Percentiles rank a stretch among this genome's conserved stretches.
These are phyloP conservation scores for Drosophila neutralis DNA, from an alignment of 2,888 invertebrate species.

Conservation along the genomic window DNA sequence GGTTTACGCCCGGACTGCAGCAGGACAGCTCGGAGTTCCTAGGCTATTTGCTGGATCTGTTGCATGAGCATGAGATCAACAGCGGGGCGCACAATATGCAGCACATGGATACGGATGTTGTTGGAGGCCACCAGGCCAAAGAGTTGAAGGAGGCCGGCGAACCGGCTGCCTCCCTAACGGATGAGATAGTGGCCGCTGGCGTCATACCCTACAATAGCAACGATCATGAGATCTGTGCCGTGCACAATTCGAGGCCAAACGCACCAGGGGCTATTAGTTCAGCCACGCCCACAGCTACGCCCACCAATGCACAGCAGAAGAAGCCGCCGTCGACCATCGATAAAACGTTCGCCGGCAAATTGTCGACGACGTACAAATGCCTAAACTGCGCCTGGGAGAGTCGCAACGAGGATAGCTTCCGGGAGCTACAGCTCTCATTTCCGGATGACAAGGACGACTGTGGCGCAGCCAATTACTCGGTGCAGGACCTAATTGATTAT, in stretches of 20 bases:
- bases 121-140: constrained; percentile 13
- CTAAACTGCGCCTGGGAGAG: constrained; percentile 90
- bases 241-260: constrained; percentile 24
- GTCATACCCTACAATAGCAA: constrained; percentile 67
- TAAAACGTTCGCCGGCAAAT: constrained; percentile 91
- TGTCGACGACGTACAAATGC: constrained; percentile 91
- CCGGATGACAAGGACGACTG: constrained; percentile 86
- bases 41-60: constrained; percentile 86
- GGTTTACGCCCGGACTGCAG: constrained; percentile 91
- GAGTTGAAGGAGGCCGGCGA: constrained; percentile 15
- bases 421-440: constrained; percentile 92
- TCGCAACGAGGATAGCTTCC: constrained; percentile 91
- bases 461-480: constrained; percentile 86
- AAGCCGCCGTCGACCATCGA: constrained; percentile 85
- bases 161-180: constrained; percentile 23
- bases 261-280: constrained; percentile 15
- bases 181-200: constrained; percentile 56
- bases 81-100: constrained; percentile 37
- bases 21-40: constrained; percentile 96
- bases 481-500: constrained; percentile 92
- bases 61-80: constrained; percentile 90
- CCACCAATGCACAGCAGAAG: constrained; percentile 38
- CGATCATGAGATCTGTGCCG: constrained; percentile 51
- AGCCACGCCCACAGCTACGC: constrained; percentile 51
- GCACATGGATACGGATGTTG: constrained; percentile 20